Percentiles rank a stretch among this genome's conserved stretches.
Evolutionary conservation across 1,140 invertebrate species (phyloP).

Genomic region (Cyclargus thomasi): DNA sequence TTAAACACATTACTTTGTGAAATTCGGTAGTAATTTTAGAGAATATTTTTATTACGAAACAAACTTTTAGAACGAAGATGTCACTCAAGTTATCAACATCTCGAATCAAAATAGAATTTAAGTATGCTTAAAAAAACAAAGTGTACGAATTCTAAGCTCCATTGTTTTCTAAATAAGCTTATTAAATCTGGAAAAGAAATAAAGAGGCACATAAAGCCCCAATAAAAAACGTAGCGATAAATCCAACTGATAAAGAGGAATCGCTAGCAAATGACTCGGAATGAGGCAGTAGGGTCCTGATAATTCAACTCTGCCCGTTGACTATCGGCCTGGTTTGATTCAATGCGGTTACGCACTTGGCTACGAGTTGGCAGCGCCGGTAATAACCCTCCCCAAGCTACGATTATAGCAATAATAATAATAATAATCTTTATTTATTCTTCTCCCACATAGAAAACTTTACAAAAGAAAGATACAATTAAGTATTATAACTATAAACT

Average conservation of each 20-base stretch:
- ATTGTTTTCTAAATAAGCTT: constrained; percentile 7
- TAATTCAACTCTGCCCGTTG: constrained; percentile 41
- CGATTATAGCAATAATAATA: no score
- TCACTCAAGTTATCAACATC: no score
- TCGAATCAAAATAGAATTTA: background rate
- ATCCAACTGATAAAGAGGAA: constrained; percentile 35
- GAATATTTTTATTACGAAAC: no score
- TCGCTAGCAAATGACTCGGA: constrained; percentile 20
- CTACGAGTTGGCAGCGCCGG: background rate
- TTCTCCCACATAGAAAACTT: no score
- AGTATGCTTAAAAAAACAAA: constrained; percentile 19
- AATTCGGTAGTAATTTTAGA: no score
- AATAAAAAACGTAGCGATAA: constrained; percentile 15
- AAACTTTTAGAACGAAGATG: no score
- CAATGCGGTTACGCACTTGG: background rate
- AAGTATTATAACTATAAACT: no score
- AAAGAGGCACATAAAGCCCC: constrained; percentile 18
- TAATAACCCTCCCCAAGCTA: no score
- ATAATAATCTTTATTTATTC: no score
- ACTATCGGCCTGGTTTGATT: constrained; percentile 39
- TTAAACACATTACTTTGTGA: no score
- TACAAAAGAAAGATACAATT: no score
- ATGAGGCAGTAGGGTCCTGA: constrained; percentile 35
- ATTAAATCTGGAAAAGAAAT: constrained; percentile 20
- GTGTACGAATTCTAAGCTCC: background rate